Base-by-base conservation (phyloP, 1,140 invertebrate genomes). In the Trachymyrmex septentrionalis region DNA sequence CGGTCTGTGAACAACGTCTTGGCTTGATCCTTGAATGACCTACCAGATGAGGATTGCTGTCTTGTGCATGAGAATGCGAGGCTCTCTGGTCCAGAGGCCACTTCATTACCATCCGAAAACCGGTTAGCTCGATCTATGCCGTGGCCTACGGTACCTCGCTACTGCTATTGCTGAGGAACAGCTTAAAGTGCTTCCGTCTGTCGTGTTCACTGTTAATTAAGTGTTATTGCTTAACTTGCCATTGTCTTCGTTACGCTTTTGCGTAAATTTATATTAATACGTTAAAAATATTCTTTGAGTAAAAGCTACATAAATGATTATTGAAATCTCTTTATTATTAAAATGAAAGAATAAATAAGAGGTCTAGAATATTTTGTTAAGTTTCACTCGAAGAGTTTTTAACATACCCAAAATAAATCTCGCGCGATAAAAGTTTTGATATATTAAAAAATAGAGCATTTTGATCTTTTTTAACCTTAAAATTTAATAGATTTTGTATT, bases 61-160 rank as follows among this genome's bases (percentile, higher is more conserved):
- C 30, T 73, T 24, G 66, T 21, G 44, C 38, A 59, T 34, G 67
- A 66, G 76, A 34, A 48, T 55, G 24, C 77, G 63, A 73, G 69
- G 24, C 55, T 59, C 69, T 61, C 21, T 71, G 78, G 38, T 38
- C 55, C 80, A 84, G 80, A 30, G 72, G 69, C 80, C 80, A 73
- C 80, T 84, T 84, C 53, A 84, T 84, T 84, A 84, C 55, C 80
- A 84, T 84, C 80, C 69, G 38, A 84, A 84, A 84, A 84, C 80
- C 80, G 80, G 80, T 84, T 84, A 50, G 77, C 77, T 44, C 75
- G 66, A 81, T 81, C 78, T 81, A 81, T 81, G 78, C 34, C 78
- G 66, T 81, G 24, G 69, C 57, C 80, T 84, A 84, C 80, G 80
- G 57, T 73, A 75, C 16, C 24, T 59, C n/a, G 67, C 67, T 73